phyloP scores from a whole-genome alignment of 1,140 invertebrate species.

The Megathymus violae region DNA sequence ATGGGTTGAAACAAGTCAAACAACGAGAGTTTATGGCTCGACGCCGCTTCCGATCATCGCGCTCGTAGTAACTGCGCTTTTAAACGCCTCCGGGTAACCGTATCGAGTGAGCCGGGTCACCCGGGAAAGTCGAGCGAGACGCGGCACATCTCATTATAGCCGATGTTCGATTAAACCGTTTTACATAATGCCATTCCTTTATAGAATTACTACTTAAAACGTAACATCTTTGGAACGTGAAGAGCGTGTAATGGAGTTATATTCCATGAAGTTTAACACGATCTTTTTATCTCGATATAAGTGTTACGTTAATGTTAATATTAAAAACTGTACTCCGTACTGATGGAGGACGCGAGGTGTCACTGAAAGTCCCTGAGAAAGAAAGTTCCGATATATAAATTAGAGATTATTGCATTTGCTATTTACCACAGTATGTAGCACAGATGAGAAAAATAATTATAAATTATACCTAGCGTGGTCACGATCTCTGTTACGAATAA shows the following conservation, averaged over 20 bases:
- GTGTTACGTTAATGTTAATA: too few species aligned
- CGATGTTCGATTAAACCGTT: constrained; percentile 1
- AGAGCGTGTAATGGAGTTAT: background rate
- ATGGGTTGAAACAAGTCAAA: background rate
- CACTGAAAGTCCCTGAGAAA: too few species aligned
- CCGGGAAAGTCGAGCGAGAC: background rate
- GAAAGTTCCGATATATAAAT: too few species aligned
- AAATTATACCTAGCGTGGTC: too few species aligned
- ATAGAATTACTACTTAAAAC: background rate
- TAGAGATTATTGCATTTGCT: too few species aligned
- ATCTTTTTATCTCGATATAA: too few species aligned
- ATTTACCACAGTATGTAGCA: too few species aligned
- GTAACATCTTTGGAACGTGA: background rate
- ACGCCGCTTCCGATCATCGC: background rate
- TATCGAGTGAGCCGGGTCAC: constrained; percentile 1
- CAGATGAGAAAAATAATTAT: too few species aligned
- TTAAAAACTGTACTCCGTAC: too few species aligned
- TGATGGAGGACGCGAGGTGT: too few species aligned
- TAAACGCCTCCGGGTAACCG: constrained; percentile 8
- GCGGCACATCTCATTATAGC: constrained; percentile 2
- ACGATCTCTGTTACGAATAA: too few species aligned
- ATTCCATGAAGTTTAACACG: background rate
- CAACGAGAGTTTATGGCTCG: background rate
- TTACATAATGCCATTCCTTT: constrained; percentile 7
- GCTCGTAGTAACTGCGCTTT: background rate